phyloP scores from a whole-genome alignment of 2,888 invertebrate genomes.

The Litoditis marina region DNA sequence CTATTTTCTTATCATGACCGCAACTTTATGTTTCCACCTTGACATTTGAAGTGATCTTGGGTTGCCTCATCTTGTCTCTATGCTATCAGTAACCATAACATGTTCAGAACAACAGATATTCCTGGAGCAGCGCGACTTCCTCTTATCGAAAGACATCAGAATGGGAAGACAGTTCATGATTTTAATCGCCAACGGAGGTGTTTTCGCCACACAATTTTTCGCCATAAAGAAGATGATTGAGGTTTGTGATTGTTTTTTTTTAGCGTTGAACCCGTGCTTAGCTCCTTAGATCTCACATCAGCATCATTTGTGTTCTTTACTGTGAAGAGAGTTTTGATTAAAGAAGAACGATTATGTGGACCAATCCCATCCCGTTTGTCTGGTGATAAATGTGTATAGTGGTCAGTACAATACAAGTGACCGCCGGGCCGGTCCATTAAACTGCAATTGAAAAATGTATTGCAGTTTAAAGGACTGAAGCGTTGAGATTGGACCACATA shows the following conservation, averaged over 20 bases:
- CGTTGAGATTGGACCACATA: too few relatives aligned
- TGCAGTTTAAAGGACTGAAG: too few relatives aligned
- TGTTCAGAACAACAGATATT: conserved; percentile 48
- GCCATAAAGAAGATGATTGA: conserved; percentile 83
- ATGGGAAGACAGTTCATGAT: conserved; percentile 50
- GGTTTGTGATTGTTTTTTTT: conserved; percentile 61
- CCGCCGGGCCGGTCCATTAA: neutral
- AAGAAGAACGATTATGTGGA: too few relatives aligned
- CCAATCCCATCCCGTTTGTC: too few relatives aligned
- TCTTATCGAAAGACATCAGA: conserved; percentile 47
- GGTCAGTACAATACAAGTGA: too few relatives aligned
- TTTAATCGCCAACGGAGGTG: conserved; percentile 70
- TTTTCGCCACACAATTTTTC: conserved; percentile 88
- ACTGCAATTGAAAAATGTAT: too few relatives aligned
- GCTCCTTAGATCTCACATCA: neutral
- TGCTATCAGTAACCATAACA: neutral
- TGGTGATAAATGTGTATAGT: too few relatives aligned
- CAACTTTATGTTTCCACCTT: too few relatives aligned
- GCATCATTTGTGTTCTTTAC: neutral
- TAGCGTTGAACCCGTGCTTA: neutral
- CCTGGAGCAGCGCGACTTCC: conserved; percentile 53
- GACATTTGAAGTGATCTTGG: too few relatives aligned
- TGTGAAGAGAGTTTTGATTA: too few relatives aligned
- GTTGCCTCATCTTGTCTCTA: too few relatives aligned
- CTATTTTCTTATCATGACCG: too few relatives aligned